Base-by-base conservation (phyloP, 2,113 vertebrate genomes). In the Geothlypis trichas region DNA sequence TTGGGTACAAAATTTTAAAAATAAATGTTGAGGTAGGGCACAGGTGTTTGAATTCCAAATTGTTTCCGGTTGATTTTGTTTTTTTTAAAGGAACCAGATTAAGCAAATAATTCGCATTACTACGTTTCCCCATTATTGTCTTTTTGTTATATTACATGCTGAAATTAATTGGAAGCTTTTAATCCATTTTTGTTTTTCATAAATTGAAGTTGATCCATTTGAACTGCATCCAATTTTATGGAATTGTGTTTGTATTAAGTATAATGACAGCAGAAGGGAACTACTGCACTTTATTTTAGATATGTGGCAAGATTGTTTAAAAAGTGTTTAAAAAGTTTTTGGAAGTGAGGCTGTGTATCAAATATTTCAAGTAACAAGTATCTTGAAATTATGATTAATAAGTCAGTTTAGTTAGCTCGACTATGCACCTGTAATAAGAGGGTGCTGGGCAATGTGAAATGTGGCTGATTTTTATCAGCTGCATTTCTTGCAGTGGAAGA, bases 31-130 rank as follows among this genome's bases (percentile, higher is more conserved):
- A 41, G 31, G 15, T 11, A 44, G 31, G 31, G 44, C 13, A 37
- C 5, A 57, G 37, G 31, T 58, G 17, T 68, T 57, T 65, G 30
- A 76, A 63, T 63, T 85, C 37, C 35, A 65, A 47, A 33, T 72
- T 35, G 10, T 11, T 33, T 74, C 59, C 0, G 0, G 13, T 42
- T 57, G 15, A 2, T 12, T 51, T 61, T 55, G 3, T 3, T 35
- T 68, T 47, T 47, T 69, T 35, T 1, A 42, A 30, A 46, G 3
- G 18, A 87, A 35, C 11, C 31, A 39, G 26, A 55, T 71, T 35
- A 94, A 89, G 33, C 21, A 86, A 17, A 39, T 63, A 72, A 33
- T 46, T 76, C 3, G 41, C 67, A 85, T 72, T 22, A 54, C 73
- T 83, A 28, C 14, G 61, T 76, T 73, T 47, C 28, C 5, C 9